Evolutionary conservation across 1,140 invertebrate species (phyloP).

Genomic region (Homarus americanus): DNA sequence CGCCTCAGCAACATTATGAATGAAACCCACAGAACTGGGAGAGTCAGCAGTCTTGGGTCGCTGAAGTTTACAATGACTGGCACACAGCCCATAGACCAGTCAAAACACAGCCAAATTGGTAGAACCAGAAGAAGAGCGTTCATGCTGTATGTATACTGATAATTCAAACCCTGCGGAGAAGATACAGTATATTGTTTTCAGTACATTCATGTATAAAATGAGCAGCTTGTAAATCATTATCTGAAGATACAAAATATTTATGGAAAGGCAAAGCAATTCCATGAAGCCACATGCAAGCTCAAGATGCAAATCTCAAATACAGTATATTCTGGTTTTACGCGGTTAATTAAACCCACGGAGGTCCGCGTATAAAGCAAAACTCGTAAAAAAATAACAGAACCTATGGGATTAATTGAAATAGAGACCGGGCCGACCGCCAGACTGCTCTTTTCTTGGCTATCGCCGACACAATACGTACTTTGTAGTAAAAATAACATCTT

Average conservation of each 20-base stretch:
- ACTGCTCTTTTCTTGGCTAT: too few relatives aligned
- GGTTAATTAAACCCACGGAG: too few relatives aligned
- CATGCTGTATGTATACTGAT: slow-evolving; percentile 90
- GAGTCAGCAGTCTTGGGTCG: slow-evolving; percentile 83
- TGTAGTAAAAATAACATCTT: too few relatives aligned
- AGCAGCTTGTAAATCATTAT: background rate
- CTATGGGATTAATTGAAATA: too few relatives aligned
- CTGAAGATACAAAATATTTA: slow-evolving; percentile 7
- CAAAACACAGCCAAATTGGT: slow-evolving; percentile 91
- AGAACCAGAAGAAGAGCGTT: slow-evolving; percentile 88
- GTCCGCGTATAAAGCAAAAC: too few relatives aligned
- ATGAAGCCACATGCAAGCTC: slow-evolving; percentile 43
- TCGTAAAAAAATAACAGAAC: too few relatives aligned
- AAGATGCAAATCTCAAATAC: slow-evolving; percentile 41
- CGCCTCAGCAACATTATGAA: slow-evolving; percentile 78
- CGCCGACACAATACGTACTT: too few relatives aligned
- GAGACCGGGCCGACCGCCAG: too few relatives aligned
- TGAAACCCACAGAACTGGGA: slow-evolving; percentile 83
- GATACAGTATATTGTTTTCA: slow-evolving; percentile 11
- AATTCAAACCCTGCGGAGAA: slow-evolving; percentile 80
- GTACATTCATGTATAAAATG: slow-evolving; percentile 33
- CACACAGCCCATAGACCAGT: slow-evolving; percentile 95
- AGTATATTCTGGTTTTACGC: too few relatives aligned
- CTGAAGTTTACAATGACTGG: slow-evolving; percentile 83
- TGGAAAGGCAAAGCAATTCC: background rate